Evolutionary conservation across 2,113 vertebrate species (phyloP).

Genomic region (Blennius ocellaris): DNA sequence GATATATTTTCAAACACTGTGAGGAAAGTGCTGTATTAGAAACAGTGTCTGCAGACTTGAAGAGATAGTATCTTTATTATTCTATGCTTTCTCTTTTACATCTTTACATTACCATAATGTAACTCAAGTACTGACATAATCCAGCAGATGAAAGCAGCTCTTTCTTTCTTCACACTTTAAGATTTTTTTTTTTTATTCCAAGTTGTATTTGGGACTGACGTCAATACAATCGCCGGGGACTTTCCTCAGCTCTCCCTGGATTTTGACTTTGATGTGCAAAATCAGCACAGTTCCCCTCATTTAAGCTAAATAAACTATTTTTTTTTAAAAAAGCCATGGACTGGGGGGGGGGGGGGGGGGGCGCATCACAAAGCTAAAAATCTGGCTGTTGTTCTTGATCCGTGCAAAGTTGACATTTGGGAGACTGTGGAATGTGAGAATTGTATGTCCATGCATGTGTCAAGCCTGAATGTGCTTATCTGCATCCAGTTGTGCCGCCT

Average conservation of each 20-base stretch:
- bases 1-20: neutral
- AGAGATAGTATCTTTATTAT: neutral
- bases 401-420: conserved; percentile 2
- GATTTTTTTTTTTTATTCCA: neutral
- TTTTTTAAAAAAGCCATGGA: no score
- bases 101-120: neutral
- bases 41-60: neutral
- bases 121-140: neutral
- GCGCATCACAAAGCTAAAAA: neutral
- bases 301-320: no score
- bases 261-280: no score
- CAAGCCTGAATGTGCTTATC: neutral
- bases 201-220: conserved; percentile 5
- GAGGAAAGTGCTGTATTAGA: neutral
- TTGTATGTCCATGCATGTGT: neutral
- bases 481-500: neutral
- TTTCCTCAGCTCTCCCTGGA: no score
- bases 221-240: no score
- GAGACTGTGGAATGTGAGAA: neutral
- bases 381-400: neutral
- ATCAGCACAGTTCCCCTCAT: no score
- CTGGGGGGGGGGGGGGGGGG: no score
- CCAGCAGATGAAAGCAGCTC: neutral
- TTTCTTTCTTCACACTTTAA: conserved; percentile 7
- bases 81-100: neutral